Percentiles rank a stretch among this genome's conserved stretches.
phyloP scores from a whole-genome alignment of 1,140 invertebrate genomes.

The Drosophila chauvacae region DNA sequence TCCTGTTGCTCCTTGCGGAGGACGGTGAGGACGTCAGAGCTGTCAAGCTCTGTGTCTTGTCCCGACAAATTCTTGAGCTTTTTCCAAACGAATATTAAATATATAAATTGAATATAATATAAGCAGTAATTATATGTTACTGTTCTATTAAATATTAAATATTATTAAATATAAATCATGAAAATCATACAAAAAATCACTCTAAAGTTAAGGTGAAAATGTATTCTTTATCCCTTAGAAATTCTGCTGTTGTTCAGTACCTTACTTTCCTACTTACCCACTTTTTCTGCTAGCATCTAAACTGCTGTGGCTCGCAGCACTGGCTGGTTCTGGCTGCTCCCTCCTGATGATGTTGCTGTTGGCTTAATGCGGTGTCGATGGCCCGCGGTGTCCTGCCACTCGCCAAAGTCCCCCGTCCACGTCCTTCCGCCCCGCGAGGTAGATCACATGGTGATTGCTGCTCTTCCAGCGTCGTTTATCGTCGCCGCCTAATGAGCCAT shows the following conservation, averaged over 20 bases:
- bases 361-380: conserved; percentile 45
- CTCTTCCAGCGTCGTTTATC: conserved; percentile 71
- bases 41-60: not conserved
- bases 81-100: not conserved
- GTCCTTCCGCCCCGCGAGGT: conserved; percentile 9
- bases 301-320: not conserved
- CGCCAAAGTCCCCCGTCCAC: not conserved
- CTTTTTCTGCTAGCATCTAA: too few species aligned
- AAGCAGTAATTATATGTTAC: too few species aligned
- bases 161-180: not conserved
- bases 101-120: not conserved
- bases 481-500: conserved; percentile 78
- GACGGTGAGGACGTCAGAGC: not conserved
- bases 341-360: conserved; percentile 3
- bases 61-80: not conserved
- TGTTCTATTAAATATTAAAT: too few species aligned
- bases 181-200: not conserved
- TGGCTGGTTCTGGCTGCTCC: not conserved
- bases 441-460: conserved; percentile 48
- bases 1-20: conserved; percentile 37
- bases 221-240: too few species aligned
- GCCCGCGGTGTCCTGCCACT: conserved; percentile 32
- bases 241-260: too few species aligned
- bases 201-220: not conserved
- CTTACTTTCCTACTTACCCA: too few species aligned